Conservation (phyloP, 2,888 invertebrate species). For the Notodonta dromedarius region DNA sequence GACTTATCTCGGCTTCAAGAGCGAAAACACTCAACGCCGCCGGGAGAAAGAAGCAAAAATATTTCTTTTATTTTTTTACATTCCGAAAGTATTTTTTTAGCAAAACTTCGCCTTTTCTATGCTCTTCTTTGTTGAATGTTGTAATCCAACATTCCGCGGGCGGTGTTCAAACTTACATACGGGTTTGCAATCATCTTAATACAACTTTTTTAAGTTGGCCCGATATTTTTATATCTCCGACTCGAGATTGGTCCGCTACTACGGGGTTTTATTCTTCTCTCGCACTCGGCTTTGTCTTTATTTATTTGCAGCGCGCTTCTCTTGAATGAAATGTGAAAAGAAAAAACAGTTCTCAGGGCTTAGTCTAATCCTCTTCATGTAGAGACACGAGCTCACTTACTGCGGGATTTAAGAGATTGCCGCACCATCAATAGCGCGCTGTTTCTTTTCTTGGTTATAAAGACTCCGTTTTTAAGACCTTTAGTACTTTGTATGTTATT, state of each 20-base stretch:
- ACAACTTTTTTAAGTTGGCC: constrained; percentile 32
- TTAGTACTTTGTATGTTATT: too few relatives aligned
- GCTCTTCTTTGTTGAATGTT: constrained; percentile 18
- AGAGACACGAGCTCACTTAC: constrained; percentile 61
- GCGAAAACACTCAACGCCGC: constrained; percentile 53
- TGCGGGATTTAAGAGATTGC: constrained; percentile 60
- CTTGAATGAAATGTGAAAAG: constrained; percentile 56
- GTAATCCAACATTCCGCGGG: constrained; percentile 25
- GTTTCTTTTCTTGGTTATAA: constrained; percentile 19
- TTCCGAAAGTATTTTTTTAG: constrained; percentile 41
- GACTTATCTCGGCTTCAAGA: constrained; percentile 62
- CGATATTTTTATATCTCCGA: constrained; percentile 36
- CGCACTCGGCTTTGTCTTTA: constrained; percentile 49
- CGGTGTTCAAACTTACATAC: constrained; percentile 27
- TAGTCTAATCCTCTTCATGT: constrained; percentile 63
- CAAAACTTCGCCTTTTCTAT: constrained; percentile 26
- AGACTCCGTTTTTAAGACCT: too few relatives aligned
- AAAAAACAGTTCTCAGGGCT: constrained; percentile 67
- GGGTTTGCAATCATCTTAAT: constrained; percentile 26
- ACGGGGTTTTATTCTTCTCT: constrained; percentile 50
- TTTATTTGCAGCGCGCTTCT: constrained; percentile 59
- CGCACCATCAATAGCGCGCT: constrained; percentile 45
- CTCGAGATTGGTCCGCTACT: constrained; percentile 40
- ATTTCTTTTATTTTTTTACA: constrained; percentile 44
- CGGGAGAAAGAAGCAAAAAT: constrained; percentile 45